Evolutionary conservation across 2,797 vertebrate genomes (phyloP).

Genomic region (Anguilla anguilla): DNA sequence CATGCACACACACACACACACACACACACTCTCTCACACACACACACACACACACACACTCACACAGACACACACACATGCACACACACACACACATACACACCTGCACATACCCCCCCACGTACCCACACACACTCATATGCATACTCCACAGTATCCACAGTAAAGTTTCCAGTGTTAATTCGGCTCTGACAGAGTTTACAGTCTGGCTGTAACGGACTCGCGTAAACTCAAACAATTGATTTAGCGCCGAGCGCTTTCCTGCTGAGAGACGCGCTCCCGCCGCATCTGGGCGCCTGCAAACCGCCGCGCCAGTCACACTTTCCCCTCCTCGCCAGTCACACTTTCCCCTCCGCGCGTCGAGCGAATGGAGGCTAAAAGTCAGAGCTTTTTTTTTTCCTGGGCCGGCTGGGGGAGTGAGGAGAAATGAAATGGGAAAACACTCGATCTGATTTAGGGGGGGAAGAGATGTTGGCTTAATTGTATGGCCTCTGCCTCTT

Average conservation of each 20-base stretch:
- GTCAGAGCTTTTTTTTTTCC: constrained; percentile 48
- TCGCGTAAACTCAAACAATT: too few species aligned
- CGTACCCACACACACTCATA: too few species aligned
- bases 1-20: background rate
- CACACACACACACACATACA: background rate
- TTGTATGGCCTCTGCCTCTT: constrained; percentile 63
- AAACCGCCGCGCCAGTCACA: background rate
- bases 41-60: background rate
- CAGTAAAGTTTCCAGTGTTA: too few species aligned
- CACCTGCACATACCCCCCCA: too few species aligned
- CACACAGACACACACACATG: too few species aligned
- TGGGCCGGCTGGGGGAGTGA: constrained; percentile 54
- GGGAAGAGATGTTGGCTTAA: constrained; percentile 66
- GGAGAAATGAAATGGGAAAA: constrained; percentile 39
- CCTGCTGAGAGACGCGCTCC: background rate
- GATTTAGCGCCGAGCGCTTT: too few species aligned
- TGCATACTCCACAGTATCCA: too few species aligned
- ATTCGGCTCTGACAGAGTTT: too few species aligned
- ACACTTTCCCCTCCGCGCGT: background rate
- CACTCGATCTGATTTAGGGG: constrained; percentile 54
- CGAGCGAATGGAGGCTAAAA: constrained; percentile 51
- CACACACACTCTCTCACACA: constrained; percentile 39
- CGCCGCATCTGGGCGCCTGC: background rate
- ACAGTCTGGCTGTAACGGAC: too few species aligned
- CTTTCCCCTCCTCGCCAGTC: background rate